Conservation (phyloP, 2,888 invertebrate genomes). For the Polyommatus icarus region DNA sequence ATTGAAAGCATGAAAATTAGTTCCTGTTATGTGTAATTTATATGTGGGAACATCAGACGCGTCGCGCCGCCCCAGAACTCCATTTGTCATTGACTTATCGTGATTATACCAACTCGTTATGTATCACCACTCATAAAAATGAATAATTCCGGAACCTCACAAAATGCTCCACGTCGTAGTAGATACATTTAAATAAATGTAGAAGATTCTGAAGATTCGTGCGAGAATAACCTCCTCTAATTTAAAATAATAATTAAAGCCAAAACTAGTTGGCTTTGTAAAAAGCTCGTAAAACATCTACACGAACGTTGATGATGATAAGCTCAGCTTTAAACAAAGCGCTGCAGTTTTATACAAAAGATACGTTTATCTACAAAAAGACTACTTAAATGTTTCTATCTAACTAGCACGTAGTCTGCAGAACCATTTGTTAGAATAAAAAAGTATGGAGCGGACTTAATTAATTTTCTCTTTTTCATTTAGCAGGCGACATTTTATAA, state of each 20-base stretch:
- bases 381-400: constrained; percentile 27
- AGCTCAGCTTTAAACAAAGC: constrained; percentile 14
- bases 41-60: constrained; percentile 19
- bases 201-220: neutral
- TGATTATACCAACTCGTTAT: constrained; percentile 18
- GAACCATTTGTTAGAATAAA: constrained; percentile 31
- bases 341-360: constrained; percentile 10
- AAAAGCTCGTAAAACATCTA: constrained; percentile 19
- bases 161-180: neutral
- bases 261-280: neutral
- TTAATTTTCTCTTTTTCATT: constrained; percentile 35
- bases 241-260: neutral
- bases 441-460: constrained; percentile 31
- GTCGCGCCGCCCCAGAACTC: constrained; percentile 3
- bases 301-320: constrained; percentile 7
- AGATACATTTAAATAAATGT: neutral
- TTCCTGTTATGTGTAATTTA: constrained; percentile 23
- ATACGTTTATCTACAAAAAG: constrained; percentile 22
- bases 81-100: constrained; percentile 25
- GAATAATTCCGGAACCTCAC: neutral
- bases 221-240: neutral
- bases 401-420: constrained; percentile 32
- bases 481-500: constrained; percentile 34
- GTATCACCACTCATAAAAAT: constrained; percentile 21
- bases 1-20: constrained; percentile 30